Percentiles rank a stretch among this genome's conserved stretches.
phyloP scores from a whole-genome alignment of 2,113 vertebrate species.

The Psilopogon haemacephalus region DNA sequence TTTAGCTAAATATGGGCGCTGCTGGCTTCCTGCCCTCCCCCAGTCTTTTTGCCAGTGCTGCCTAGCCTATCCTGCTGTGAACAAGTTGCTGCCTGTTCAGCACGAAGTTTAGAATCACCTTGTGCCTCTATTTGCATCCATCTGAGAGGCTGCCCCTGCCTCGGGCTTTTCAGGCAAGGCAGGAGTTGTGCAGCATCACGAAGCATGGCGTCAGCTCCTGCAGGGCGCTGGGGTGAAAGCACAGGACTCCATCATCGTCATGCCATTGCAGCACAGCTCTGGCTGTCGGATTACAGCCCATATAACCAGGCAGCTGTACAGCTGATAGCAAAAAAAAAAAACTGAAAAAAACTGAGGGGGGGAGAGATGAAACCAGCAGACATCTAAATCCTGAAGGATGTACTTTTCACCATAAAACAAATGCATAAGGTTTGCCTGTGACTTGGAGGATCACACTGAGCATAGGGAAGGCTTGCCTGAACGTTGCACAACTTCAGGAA shows the following conservation, averaged over 20 bases:
- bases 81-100: not conserved
- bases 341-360: too few relatives aligned
- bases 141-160: not conserved
- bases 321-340: not conserved
- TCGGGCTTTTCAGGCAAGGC: not conserved
- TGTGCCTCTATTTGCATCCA: not conserved
- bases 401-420: not conserved
- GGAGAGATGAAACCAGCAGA: not conserved
- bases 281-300: not conserved
- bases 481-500: not conserved
- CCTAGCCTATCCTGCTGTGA: not conserved
- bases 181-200: not conserved
- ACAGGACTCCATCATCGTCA: fast-evolving
- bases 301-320: not conserved
- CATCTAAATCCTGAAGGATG: not conserved
- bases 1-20: not conserved
- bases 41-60: not conserved
- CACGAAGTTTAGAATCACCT: fast-evolving
- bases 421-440: not conserved
- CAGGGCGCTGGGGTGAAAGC: too few relatives aligned
- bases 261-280: not conserved
- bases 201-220: not conserved
- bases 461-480: not conserved
- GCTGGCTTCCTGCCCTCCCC: not conserved
- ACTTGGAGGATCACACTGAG: not conserved